Base-by-base conservation (phyloP, 2,113 vertebrate species). In the Planiliza haematocheilus region DNA sequence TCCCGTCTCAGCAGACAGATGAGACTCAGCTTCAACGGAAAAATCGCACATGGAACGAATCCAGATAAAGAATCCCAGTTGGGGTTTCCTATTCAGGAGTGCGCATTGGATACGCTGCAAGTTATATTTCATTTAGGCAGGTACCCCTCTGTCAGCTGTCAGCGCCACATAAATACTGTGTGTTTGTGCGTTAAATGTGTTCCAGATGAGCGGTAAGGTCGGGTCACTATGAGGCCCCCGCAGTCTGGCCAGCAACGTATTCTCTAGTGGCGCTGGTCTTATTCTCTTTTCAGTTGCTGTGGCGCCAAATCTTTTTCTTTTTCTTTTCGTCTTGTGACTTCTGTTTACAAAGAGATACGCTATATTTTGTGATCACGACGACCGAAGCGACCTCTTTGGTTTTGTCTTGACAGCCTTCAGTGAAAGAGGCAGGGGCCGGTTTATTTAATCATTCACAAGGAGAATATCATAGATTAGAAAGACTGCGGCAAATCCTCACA, bases 121-220 rank as follows among this genome's bases (percentile, higher is more conserved):
- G 74, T 73, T 70, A 73, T 78, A 83, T 81, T 85, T 92, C 74
- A 77, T 30, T 46, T 37, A 77, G 70, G 64, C 73, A 88, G 82
- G 85, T 88, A 89, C 80, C 79, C 70, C 74, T 71, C 77, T 34
- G 64, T 88, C 72, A 68, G 48, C 78, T 67, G 61, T 73, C 81
- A 69, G 63, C 69, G 64, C 53, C 9, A 21, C 55, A 81, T 79
- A 82, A 51, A 73, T 78, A 78, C 43, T 38, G 20, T 17, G 55
- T 50, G 66, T 67, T 74, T 86, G 50, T 74, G 57, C 34, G 65
- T 62, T 69, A 70, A 90, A 92, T 91, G 76, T 64, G 50, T 90
- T 92, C 91, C 92, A 93, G 89, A 91, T 91, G 90, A 88, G 77
- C 70, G 24, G 21, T 43, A 43, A 81, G 63, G 42, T 66, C 10